A percentile compares a stretch with the other conserved stretches of the same genome.
Evolutionary conservation across 1,140 invertebrate species (phyloP).

Genomic region (Ips typographus): DNA sequence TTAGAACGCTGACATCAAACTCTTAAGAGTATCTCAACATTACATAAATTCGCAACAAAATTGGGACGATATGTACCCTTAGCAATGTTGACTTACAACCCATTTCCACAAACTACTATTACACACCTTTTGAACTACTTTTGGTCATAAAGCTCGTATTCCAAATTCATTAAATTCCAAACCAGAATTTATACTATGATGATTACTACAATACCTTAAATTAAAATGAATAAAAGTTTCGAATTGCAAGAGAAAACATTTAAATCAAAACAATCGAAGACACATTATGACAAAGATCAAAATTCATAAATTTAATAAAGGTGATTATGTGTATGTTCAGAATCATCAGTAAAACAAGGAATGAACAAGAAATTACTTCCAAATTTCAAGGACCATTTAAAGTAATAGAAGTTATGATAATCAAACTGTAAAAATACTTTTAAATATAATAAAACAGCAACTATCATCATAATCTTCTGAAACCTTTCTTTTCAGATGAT

Average conservation of each 20-base stretch:
- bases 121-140: conserved; percentile 52
- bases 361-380: conserved; percentile 27
- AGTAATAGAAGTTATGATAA: conserved; percentile 31
- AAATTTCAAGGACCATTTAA: conserved; percentile 34
- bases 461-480: conserved; percentile 38
- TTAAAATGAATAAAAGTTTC: conserved; percentile 44
- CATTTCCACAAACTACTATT: conserved; percentile 48
- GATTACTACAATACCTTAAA: conserved; percentile 45
- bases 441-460: conserved; percentile 28
- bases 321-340: conserved; percentile 34
- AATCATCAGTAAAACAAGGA: conserved; percentile 30
- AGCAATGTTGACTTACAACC: conserved; percentile 51
- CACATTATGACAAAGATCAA: conserved; percentile 43
- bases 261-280: conserved; percentile 42
- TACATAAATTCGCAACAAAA: conserved; percentile 43
- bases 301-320: conserved; percentile 33
- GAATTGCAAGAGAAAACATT: conserved; percentile 45
- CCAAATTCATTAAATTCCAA: conserved; percentile 34
- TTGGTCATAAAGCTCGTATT: conserved; percentile 46
- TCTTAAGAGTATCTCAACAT: conserved; percentile 46
- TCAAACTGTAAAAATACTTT: conserved; percentile 25
- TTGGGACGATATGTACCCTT: conserved; percentile 46
- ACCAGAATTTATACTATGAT: conserved; percentile 45
- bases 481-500: conserved; percentile 36
- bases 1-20: conserved; percentile 47